phyloP scores from a whole-genome alignment of 2,888 invertebrate genomes.

The Tricholauxania praeusta region DNA sequence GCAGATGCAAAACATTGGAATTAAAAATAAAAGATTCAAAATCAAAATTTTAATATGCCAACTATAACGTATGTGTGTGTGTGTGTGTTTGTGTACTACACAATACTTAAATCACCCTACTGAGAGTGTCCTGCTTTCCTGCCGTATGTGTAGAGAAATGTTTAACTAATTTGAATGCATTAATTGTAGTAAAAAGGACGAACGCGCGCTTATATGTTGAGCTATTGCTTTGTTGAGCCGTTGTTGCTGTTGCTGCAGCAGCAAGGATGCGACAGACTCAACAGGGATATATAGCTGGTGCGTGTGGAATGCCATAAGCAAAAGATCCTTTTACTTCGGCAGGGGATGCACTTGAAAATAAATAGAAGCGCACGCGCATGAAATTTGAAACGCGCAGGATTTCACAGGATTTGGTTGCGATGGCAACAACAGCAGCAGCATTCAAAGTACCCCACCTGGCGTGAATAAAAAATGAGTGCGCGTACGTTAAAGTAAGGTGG shows the following conservation, averaged over 20 bases:
- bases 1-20: conserved; percentile 28
- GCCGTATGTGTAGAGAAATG: conserved; percentile 21
- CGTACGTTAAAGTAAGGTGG: no score
- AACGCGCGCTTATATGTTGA: neutral
- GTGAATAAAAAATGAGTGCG: neutral
- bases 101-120: conserved; percentile 18
- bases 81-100: neutral
- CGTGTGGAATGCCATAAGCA: neutral
- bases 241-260: no score
- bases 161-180: conserved; percentile 32
- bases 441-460: conserved; percentile 19
- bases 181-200: conserved; percentile 7
- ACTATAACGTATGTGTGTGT: neutral
- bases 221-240: no score
- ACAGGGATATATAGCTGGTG: no score
- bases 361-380: conserved; percentile 16
- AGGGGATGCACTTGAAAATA: neutral
- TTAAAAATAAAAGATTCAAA: conserved; percentile 15
- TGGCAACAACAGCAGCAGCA: no score
- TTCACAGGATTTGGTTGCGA: conserved; percentile 1
- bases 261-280: no score
- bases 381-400: conserved; percentile 31
- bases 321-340: neutral
- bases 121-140: neutral
- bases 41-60: conserved; percentile 16